Evolutionary conservation across 2,888 invertebrate species (phyloP), one percentile per base, ranked within the genome.

Genomic region (Rhyacophila evoluta): DNA sequence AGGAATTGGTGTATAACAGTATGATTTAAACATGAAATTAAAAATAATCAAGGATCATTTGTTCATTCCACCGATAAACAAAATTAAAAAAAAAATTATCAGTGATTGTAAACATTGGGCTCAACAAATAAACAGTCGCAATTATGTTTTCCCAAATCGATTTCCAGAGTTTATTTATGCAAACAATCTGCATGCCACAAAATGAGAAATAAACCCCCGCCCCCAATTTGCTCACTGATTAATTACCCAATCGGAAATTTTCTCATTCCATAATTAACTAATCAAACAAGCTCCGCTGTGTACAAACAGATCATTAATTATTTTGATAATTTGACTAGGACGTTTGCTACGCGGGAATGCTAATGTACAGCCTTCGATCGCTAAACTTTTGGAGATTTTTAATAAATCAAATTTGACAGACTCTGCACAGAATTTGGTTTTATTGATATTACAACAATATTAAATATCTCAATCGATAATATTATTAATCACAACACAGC

Each of bases 181-280:
- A 55, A 33, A 25, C 55, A 55, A 55, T 55, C 10, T 19, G 25
- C 25, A 55, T 55, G 25, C 55, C 55, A 8, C 55, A 55, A 55
- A 41, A 55, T 55, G 5, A 55, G 55, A 55, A 55, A 55, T 55
- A 19, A 12, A 8, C 25, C 12, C 10, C 8, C 1, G 8, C 55
- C 55, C 55, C n/a, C n/a, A n/a, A n/a, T n/a, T n/a, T 25, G 10
- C 72, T 25, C 69, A 36, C 27, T 72, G 72, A 72, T 72, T 72
- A 72, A 72, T 72, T 37, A 72, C 19, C 38, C 72, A 72, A 72
- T 72, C 72, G 27, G 37, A 37, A 72, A 72, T 72, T 72, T 72
- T 38, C 72, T 38, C 38, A 10, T 27, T 36, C 37, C 37, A 36
- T 72, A 72, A 72, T 72, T 72, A 72, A 72, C 72, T 38, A 72